Evolutionary conservation across 2,888 invertebrate species (phyloP).

Genomic region (Trachelus iudaicus): DNA sequence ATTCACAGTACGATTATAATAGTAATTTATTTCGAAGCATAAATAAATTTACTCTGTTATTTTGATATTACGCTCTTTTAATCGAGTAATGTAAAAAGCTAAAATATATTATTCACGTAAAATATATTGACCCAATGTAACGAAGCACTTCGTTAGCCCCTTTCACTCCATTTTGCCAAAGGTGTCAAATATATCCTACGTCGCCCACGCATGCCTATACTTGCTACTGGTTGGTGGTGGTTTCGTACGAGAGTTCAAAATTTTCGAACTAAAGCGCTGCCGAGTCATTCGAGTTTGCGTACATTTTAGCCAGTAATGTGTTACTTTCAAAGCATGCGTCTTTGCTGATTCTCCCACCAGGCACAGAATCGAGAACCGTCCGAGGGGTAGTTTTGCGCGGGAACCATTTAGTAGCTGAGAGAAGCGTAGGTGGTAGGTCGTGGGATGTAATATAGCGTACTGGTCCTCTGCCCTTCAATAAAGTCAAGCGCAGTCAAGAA

Average conservation of each 20-base stretch:
- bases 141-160: background rate
- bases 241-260: background rate
- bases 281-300: background rate
- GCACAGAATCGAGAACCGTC: background rate
- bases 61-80: background rate
- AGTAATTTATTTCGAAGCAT: background rate
- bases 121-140: background rate
- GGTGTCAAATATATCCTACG: background rate
- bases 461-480: background rate
- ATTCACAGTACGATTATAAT: background rate
- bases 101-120: background rate
- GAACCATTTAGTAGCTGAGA: background rate
- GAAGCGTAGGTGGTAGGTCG: constrained; percentile 1
- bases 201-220: background rate
- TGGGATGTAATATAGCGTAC: background rate
- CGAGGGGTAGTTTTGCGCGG: constrained; percentile 7
- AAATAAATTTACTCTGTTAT: background rate
- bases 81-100: background rate
- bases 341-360: background rate
- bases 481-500: background rate
- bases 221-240: background rate
- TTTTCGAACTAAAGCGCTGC: background rate
- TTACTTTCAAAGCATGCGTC: background rate
- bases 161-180: background rate
- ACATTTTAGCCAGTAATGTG: background rate